phyloP scores from a whole-genome alignment of 2,888 invertebrate genomes.

The Coleophora flavipennella region DNA sequence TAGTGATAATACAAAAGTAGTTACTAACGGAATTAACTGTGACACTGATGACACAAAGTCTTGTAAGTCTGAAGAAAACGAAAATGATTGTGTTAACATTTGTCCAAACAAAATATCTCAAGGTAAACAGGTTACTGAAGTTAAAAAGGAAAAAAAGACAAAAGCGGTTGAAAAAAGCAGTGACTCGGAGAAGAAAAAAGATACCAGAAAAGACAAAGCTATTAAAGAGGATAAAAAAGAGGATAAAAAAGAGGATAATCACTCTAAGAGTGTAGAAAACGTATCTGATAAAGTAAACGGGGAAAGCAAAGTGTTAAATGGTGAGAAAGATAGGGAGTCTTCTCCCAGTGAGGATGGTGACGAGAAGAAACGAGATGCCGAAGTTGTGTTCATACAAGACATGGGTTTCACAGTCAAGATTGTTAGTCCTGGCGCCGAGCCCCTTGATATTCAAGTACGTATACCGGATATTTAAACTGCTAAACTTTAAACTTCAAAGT shows the following conservation, averaged over 20 bases:
- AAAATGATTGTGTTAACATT: constrained; percentile 18
- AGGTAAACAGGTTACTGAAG: constrained; percentile 37
- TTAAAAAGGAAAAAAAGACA: constrained; percentile 52
- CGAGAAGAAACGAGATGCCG: constrained; percentile 77
- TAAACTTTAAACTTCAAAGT: neutral
- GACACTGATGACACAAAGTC: constrained; percentile 56
- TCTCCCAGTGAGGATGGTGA: constrained; percentile 67
- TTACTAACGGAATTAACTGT: constrained; percentile 62
- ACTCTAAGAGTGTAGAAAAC: constrained; percentile 28
- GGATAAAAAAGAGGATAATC: constrained; percentile 32
- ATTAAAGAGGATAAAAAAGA: constrained; percentile 32
- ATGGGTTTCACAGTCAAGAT: constrained; percentile 95
- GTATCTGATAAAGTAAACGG: constrained; percentile 41
- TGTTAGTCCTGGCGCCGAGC: constrained; percentile 90
- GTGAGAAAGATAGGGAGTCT: constrained; percentile 57
- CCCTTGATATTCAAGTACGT: constrained; percentile 91
- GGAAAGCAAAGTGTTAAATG: constrained; percentile 45
- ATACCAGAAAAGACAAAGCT: constrained; percentile 29
- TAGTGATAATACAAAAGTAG: constrained; percentile 65
- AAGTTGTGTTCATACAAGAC: constrained; percentile 92
- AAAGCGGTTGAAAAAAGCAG: constrained; percentile 37
- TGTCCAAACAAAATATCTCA: constrained; percentile 35
- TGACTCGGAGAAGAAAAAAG: constrained; percentile 44
- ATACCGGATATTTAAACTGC: neutral
- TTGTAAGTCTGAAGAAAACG: constrained; percentile 50